Conservation (phyloP, 2,797 vertebrate species). For the Melopsittacus undulatus region DNA sequence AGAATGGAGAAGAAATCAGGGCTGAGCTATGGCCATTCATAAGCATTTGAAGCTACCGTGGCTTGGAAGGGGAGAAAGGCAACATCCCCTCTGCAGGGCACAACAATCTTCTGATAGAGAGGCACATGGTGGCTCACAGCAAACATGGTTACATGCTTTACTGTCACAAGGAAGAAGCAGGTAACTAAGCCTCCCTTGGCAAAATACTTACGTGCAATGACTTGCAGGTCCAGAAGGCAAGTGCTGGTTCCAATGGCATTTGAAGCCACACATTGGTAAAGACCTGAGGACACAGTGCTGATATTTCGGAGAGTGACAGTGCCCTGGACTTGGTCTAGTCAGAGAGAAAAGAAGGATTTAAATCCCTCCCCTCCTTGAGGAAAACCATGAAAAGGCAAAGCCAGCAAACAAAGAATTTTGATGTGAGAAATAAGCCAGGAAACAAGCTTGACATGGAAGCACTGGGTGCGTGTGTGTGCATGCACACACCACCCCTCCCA, state of each 20-base stretch:
- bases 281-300: constrained; percentile 89
- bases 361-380: constrained; percentile 12
- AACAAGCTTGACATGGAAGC: constrained; percentile 45
- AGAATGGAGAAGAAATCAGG: constrained; percentile 25
- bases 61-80: background rate
- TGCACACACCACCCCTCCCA: background rate
- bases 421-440: constrained; percentile 44
- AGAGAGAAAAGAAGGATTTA: constrained; percentile 60
- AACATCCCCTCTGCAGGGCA: background rate
- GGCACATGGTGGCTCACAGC: background rate
- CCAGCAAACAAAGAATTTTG: constrained; percentile 39
- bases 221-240: constrained; percentile 94
- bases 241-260: constrained; percentile 95
- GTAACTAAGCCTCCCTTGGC: background rate
- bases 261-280: constrained; percentile 95
- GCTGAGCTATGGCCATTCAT: background rate
- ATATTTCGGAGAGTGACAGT: constrained; percentile 94
- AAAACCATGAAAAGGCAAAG: constrained; percentile 51
- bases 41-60: background rate
- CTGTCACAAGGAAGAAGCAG: constrained; percentile 29
- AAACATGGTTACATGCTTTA: background rate
- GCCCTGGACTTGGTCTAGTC: constrained; percentile 94
- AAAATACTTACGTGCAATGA: constrained; percentile 89
- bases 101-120: background rate
- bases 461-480: background rate